Base-by-base conservation (phyloP, 2,888 invertebrate species). In the Nephrotoma guestfalica region DNA sequence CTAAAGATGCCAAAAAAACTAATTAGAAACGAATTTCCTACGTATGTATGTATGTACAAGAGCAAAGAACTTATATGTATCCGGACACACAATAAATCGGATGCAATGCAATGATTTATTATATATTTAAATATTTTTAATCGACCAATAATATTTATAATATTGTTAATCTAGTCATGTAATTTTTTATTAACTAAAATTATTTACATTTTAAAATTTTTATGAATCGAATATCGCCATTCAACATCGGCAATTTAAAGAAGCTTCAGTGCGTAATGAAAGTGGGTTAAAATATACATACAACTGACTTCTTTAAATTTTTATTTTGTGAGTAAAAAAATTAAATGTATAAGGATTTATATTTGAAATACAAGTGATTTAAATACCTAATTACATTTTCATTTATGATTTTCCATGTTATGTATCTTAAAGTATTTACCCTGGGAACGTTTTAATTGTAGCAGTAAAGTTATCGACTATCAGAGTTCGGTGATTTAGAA, bases 1-100 rank as follows among this genome's bases (percentile, higher is more conserved):
- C 94, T 87, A 95, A 96, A 90, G 97, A 97, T 90, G 93, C 94
- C 86, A 97, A 97, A 91, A 97, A 97, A 92, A 95, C 94, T 89
- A 96, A 96, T 91, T 97, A 93, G 71, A 30, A 9, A 9, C 9
- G 71, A 71, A 71, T 30, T 30, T 30, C 30, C 30, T 71, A 57
- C 51, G 6, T 18, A 30, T 30, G 30, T 30, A 30, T 30, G 30
- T 30, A 30, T 30, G 30, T 30, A 2, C 3, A 30, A 30, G 30
- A 71, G 30, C 9, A 71, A 71, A 18, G 71, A 30, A 71, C 51
- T 51, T 71, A 9, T 57, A 57, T 5, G 6, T 18, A 71, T 71
- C n/a, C 71, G 30, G 30, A 6, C 71, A 2, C 71, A 71, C 71
- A 71, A 30, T 30, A 18, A 71, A 71, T 71, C 71, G 71, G 71